Percentiles rank a stretch among this genome's conserved stretches.
These are phyloP conservation scores for Flexamia atlantica DNA, from an alignment of 2,888 invertebrate species.

Conservation along the genomic window DNA sequence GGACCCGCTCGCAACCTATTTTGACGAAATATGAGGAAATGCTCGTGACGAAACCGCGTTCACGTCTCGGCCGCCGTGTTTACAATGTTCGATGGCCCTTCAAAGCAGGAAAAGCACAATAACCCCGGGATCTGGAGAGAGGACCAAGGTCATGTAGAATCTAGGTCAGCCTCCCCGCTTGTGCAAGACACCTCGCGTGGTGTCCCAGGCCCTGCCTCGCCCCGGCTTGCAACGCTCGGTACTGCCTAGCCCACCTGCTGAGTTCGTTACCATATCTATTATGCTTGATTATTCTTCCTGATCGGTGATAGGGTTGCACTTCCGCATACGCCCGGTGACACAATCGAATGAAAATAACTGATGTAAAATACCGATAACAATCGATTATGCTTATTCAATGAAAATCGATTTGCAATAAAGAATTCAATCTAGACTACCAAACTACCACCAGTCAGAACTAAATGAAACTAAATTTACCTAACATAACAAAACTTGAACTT, in stretches of 20 bases:
- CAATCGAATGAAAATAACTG: too few species aligned
- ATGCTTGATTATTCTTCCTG: background rate
- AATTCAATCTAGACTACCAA: too few species aligned
- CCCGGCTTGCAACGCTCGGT: background rate
- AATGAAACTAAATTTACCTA: too few species aligned
- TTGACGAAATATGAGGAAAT: constrained; percentile 9
- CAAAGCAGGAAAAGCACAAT: constrained; percentile 1
- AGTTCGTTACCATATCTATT: background rate
- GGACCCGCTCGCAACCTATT: background rate
- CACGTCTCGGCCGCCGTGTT: background rate
- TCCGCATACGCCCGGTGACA: too few species aligned
- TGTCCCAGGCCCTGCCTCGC: background rate
- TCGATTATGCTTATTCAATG: too few species aligned
- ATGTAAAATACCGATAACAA: too few species aligned
- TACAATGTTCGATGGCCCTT: background rate
- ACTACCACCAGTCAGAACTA: too few species aligned
- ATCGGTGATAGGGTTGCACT: too few species aligned
- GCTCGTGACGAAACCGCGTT: background rate
- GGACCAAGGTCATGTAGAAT: background rate
- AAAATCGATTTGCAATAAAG: too few species aligned
- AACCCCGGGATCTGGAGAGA: background rate
- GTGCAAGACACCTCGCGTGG: background rate
- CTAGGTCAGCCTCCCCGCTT: background rate
- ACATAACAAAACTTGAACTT: too few species aligned
- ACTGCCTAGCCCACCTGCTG: background rate